These are phyloP conservation scores for Grantiella picta DNA, from an alignment of 2,113 vertebrate species.

Conservation along the genomic window DNA sequence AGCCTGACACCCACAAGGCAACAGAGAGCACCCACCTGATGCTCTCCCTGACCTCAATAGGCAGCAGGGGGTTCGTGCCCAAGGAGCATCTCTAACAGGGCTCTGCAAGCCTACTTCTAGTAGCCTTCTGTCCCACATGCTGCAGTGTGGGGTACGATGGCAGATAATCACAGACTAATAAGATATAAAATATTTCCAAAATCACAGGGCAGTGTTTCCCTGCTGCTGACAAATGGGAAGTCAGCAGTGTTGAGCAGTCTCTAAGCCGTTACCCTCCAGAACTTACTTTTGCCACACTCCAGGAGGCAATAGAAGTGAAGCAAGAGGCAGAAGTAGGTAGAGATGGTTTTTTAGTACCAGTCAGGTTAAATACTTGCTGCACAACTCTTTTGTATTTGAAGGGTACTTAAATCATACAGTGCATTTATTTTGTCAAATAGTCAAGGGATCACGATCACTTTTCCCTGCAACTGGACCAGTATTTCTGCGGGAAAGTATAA, in stretches of 20 bases:
- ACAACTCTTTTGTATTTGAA: background rate
- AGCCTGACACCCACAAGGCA: rapidly evolving
- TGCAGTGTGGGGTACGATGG: background rate
- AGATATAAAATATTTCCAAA: background rate
- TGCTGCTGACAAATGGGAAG: background rate
- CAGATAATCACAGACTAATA: background rate
- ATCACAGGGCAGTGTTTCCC: background rate
- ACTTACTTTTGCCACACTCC: background rate
- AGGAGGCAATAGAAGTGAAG: background rate
- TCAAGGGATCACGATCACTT: background rate
- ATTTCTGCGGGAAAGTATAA: background rate
- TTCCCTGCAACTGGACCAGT: background rate
- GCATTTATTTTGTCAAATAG: background rate
- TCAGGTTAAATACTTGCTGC: background rate
- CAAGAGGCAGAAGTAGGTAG: background rate
- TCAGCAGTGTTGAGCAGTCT: background rate
- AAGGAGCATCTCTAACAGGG: background rate
- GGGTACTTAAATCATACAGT: background rate
- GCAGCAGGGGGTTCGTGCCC: background rate
- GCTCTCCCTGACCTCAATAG: background rate
- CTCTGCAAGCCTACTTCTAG: background rate
- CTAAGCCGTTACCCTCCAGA: background rate
- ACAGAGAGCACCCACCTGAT: background rate
- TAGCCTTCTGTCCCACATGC: background rate
- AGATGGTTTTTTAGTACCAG: background rate